Percentiles rank a stretch among this genome's conserved stretches.
phyloP scores from a whole-genome alignment of 2,888 invertebrate species.

The Clitarchus hookeri region DNA sequence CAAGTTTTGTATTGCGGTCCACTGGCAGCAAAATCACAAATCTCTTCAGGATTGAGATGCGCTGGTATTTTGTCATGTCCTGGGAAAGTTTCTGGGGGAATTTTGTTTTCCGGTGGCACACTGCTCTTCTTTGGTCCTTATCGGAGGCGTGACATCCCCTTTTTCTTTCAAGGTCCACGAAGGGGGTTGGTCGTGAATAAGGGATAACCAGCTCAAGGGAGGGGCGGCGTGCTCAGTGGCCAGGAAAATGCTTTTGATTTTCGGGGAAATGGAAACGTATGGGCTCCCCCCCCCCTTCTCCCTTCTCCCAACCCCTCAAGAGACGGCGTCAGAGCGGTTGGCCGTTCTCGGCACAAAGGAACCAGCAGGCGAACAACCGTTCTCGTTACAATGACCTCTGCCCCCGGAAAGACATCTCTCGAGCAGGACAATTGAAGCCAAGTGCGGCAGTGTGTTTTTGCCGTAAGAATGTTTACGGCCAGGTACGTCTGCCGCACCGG shows the following conservation, averaged over 20 bases:
- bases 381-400: too few relatives aligned
- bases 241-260: conserved; percentile 14
- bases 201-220: not conserved
- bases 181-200: not conserved
- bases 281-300: not conserved
- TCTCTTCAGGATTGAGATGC: not conserved
- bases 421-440: too few relatives aligned
- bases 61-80: not conserved
- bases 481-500: too few relatives aligned
- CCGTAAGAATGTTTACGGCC: too few relatives aligned
- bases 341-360: too few relatives aligned
- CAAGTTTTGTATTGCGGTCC: too few relatives aligned
- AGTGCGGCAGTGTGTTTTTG: too few relatives aligned
- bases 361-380: too few relatives aligned
- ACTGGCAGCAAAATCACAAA: not conserved
- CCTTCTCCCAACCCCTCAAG: not conserved
- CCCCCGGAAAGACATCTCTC: too few relatives aligned
- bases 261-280: not conserved
- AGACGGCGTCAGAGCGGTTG: too few relatives aligned
- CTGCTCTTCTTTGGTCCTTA: not conserved
- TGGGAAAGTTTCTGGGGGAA: not conserved
- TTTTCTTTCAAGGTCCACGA: not conserved
- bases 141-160: not conserved
- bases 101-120: not conserved
- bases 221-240: not conserved